phyloP scores from a whole-genome alignment of 2,797 vertebrate genomes.

The Amblyopsis hoosieri region DNA sequence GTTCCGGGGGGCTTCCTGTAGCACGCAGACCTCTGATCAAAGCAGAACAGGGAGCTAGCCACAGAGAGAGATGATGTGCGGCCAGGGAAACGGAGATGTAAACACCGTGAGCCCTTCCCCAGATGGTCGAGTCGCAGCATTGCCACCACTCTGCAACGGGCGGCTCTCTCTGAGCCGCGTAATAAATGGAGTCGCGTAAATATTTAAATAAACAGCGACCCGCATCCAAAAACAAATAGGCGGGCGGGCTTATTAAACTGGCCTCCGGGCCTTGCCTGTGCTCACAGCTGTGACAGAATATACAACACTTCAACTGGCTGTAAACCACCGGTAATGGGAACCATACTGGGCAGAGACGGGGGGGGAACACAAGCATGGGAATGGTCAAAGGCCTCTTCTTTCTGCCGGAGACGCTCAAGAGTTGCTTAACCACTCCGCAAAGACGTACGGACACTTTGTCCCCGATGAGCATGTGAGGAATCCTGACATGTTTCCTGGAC shows the following conservation, averaged over 20 bases:
- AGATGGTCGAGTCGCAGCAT: background rate
- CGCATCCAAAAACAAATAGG: slow-evolving; percentile 73
- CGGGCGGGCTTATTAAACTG: slow-evolving; percentile 56
- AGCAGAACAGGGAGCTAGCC: background rate
- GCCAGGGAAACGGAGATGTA: too few relatives aligned
- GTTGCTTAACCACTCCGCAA: slow-evolving; percentile 43
- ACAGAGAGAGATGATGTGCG: background rate
- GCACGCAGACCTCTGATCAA: background rate
- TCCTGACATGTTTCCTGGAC: slow-evolving; percentile 17
- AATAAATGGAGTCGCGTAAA: slow-evolving; percentile 64
- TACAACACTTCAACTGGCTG: slow-evolving; percentile 72
- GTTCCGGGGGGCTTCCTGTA: slow-evolving; percentile 2
- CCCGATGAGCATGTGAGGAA: slow-evolving; percentile 27
- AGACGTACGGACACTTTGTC: slow-evolving; percentile 26
- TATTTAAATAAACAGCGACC: slow-evolving; percentile 73
- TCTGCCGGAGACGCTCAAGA: slow-evolving; percentile 25
- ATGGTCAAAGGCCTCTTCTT: slow-evolving; percentile 21
- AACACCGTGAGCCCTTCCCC: too few relatives aligned
- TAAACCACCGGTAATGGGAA: slow-evolving; percentile 70
- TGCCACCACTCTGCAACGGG: slow-evolving; percentile 6
- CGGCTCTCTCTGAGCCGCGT: slow-evolving; percentile 11
- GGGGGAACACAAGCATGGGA: slow-evolving; percentile 24
- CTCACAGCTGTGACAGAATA: slow-evolving; percentile 66
- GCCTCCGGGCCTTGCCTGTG: slow-evolving; percentile 34
- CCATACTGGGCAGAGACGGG: slow-evolving; percentile 62